Percentiles rank a stretch among this genome's conserved stretches.
These are phyloP conservation scores for Augochlora pura DNA, from an alignment of 1,140 invertebrate genomes.

Conservation along the genomic window DNA sequence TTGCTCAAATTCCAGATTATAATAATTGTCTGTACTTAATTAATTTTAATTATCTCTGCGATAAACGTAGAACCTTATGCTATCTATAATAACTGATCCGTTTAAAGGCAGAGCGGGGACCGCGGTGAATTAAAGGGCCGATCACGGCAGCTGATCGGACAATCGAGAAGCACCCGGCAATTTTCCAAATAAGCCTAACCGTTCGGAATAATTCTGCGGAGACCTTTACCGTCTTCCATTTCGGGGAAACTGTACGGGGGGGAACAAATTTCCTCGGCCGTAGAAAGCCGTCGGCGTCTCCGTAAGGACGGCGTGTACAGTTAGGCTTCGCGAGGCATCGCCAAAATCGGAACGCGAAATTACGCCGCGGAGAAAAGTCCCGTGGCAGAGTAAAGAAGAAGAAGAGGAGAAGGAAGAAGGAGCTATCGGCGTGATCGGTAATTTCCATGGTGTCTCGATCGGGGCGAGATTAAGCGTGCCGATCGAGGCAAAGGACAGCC, in stretches of 20 bases:
- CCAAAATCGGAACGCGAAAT: conserved; percentile 5
- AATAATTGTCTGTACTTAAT: too few relatives aligned
- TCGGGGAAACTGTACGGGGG: background rate
- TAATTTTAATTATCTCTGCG: too few relatives aligned
- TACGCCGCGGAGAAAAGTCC: background rate
- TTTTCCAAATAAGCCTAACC: too few relatives aligned
- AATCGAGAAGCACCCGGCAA: too few relatives aligned
- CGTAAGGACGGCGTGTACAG: background rate
- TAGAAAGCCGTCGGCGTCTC: background rate
- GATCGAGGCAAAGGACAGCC: conserved; percentile 19
- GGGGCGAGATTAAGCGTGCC: conserved; percentile 30
- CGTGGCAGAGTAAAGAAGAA: too few relatives aligned
- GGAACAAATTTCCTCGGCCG: background rate
- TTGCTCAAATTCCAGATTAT: too few relatives aligned
- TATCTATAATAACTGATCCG: too few relatives aligned
- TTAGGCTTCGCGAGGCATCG: background rate
- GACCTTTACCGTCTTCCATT: background rate
- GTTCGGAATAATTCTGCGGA: background rate
- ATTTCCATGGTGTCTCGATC: conserved; percentile 27
- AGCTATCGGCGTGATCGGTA: background rate
- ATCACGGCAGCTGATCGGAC: too few relatives aligned
- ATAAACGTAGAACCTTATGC: too few relatives aligned
- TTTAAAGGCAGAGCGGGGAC: too few relatives aligned
- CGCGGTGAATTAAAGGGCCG: too few relatives aligned
- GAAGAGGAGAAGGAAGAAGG: background rate